phyloP scores from a whole-genome alignment of 2,797 vertebrate genomes.

The Halcyon smyrnensis region DNA sequence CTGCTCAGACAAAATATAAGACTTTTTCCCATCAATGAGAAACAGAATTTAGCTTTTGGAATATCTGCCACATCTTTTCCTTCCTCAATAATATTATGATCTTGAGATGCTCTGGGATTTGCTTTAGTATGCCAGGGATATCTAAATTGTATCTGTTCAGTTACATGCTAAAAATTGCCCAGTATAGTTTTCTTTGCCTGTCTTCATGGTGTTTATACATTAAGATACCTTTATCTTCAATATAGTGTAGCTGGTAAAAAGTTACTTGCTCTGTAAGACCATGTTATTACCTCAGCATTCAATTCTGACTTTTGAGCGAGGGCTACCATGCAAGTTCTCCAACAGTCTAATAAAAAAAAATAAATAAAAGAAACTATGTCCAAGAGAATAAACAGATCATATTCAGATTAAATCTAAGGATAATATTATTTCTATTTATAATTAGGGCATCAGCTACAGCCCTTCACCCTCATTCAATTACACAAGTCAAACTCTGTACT shows the following conservation, averaged over 20 bases:
- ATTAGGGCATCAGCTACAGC: background rate
- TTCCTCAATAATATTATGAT: background rate
- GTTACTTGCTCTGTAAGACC: background rate
- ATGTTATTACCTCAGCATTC: background rate
- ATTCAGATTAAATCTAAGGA: background rate
- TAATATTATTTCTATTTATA: background rate
- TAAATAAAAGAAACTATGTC: background rate
- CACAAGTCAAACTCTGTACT: background rate
- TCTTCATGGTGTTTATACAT: background rate
- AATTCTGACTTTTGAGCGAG: background rate
- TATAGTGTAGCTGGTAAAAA: background rate
- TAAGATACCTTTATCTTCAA: background rate
- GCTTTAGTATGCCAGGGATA: constrained; percentile 30
- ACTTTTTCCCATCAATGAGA: background rate
- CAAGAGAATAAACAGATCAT: background rate
- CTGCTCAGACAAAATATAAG: background rate
- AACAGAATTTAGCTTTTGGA: background rate
- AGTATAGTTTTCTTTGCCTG: background rate
- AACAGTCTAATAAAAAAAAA: background rate
- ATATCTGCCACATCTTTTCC: background rate
- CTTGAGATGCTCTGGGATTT: constrained; percentile 18
- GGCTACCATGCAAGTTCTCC: background rate
- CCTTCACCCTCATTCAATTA: background rate
- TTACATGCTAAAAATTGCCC: constrained; percentile 2
- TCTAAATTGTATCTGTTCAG: constrained; percentile 49